Base-by-base conservation (phyloP, 1,140 invertebrate genomes). In the Panagrolaimus sp. region DNA sequence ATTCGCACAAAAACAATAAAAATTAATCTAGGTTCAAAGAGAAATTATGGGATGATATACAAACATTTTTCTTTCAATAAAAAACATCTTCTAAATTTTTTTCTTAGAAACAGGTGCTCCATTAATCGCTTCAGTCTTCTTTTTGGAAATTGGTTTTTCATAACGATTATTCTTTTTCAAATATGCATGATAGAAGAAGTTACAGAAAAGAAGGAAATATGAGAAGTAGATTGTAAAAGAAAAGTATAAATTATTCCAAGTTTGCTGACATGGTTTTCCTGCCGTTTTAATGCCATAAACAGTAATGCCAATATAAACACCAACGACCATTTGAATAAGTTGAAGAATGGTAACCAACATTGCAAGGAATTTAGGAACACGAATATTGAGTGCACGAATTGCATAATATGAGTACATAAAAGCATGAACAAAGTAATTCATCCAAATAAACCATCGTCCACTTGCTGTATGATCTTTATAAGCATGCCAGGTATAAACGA, bases 391-490 rank as follows among this genome's bases (percentile, higher is more conserved):
- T 88, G 71, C 79, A 68, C 43, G 93, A 92, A 96, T 84, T 0
- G 92, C 92, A 84, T 96, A 98, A 85, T 98, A 98, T 1, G 91
- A 89, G 85, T 98, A 98, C 96, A 98, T 98, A 74, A 95, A 87
- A 71, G 93, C 91, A 96, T 98, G 76, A 38, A 98, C 93, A 76
- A 89, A 90, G 84, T 94, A 98, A 85, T 98, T 98, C 92, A 98
- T 97, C n/a, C 93, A 91, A 80, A 97, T 91, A 85, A 96, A 98
- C 95, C 95, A 98, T 58, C 93, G 88, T 45, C 92, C 95, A 10
- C 92, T 91, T 17, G 94, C 90, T 14, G 93, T 95, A 86, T 94
- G 94, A 83, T 97, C 93, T 14, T 91, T 90, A 85, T 96, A 97
- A 3, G 91, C 93, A 86, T 94, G 97, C 94, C 94, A 98, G 4